These are phyloP conservation scores for Vireo griseus DNA, from an alignment of 2,797 vertebrate genomes.

Conservation along the genomic window DNA sequence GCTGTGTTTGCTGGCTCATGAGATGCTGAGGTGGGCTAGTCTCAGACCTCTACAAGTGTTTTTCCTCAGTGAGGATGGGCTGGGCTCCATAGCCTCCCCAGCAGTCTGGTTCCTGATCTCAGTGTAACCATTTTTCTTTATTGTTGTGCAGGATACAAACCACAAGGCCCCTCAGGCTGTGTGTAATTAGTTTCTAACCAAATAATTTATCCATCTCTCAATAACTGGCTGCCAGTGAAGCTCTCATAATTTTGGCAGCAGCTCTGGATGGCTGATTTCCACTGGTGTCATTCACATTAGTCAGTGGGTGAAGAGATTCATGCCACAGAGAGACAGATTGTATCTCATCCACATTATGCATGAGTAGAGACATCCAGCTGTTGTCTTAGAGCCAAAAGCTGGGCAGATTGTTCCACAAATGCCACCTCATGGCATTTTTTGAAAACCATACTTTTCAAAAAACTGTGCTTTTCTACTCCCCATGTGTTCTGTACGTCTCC, in stretches of 20 bases:
- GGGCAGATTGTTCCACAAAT: not conserved
- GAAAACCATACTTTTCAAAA: not conserved
- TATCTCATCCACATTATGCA: not conserved
- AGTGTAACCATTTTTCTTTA: not conserved
- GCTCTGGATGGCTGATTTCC: constrained; percentile 25
- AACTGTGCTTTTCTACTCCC: not conserved
- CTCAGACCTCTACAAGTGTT: not conserved
- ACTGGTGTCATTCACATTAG: constrained; percentile 45
- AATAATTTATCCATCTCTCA: constrained; percentile 55
- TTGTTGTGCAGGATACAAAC: not conserved
- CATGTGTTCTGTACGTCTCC: not conserved
- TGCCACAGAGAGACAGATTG: constrained; percentile 6
- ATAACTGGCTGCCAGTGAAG: constrained; percentile 30
- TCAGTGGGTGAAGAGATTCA: constrained; percentile 7
- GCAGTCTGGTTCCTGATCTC: not conserved
- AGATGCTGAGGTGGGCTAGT: not conserved
- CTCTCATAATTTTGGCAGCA: constrained; percentile 37
- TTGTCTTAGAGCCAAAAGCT: not conserved
- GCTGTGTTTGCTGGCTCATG: not conserved
- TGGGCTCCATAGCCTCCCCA: not conserved
- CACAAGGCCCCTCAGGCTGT: not conserved
- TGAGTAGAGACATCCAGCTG: not conserved
- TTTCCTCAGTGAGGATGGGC: not conserved
- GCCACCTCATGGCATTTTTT: not conserved
- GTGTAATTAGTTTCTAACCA: constrained; percentile 48